Evolutionary conservation across 2,888 invertebrate species (phyloP).

Genomic region (Thumatha senex): DNA sequence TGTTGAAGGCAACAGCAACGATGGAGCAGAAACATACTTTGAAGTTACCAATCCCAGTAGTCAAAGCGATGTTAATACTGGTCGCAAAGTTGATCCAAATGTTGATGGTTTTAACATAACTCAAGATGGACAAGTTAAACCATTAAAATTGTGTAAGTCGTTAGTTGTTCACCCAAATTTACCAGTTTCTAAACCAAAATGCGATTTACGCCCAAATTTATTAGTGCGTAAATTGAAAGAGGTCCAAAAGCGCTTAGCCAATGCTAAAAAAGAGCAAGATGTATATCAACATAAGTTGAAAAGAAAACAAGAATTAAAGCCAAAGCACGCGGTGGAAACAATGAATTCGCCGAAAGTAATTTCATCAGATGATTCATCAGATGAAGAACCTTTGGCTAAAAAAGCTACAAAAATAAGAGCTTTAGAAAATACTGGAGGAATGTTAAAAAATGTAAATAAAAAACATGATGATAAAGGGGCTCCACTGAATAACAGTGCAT

Average conservation of each 20-base stretch:
- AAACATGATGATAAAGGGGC: not conserved
- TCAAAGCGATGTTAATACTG: not conserved
- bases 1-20: not conserved
- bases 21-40: not conserved
- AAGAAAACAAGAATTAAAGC: not conserved
- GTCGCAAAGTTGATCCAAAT: not conserved
- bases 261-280: not conserved
- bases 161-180: not conserved
- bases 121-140: constrained; percentile 15
- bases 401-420: constrained; percentile 48
- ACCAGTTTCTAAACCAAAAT: not conserved
- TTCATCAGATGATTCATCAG: constrained; percentile 49
- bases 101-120: not conserved
- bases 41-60: not conserved
- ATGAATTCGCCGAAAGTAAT: not conserved
- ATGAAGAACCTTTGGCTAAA: constrained; percentile 67
- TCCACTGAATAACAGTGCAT: not conserved
- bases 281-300: not conserved
- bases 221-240: constrained; percentile 1
- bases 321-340: not conserved
- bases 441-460: not conserved
- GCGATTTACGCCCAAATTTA: not conserved
- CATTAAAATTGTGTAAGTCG: constrained; percentile 24
- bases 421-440: not conserved
- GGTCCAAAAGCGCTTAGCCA: not conserved